phyloP scores from a whole-genome alignment of 2,888 invertebrate genomes.

The Leistus spinibarbis region DNA sequence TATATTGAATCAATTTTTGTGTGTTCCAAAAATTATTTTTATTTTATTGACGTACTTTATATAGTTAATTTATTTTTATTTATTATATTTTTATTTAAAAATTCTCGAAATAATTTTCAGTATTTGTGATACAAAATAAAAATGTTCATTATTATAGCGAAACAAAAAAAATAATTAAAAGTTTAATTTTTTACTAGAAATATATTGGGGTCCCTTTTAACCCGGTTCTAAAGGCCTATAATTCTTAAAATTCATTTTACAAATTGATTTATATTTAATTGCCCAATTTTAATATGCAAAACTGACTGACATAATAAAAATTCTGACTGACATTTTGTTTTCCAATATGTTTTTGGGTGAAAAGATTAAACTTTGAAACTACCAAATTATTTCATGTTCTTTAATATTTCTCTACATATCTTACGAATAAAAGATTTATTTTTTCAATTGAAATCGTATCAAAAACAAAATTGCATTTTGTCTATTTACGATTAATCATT shows the following conservation, averaged over 20 bases:
- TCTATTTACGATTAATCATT: conserved; percentile 1
- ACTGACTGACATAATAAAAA: background rate
- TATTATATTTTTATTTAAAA: background rate
- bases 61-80: background rate
- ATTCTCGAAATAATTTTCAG: background rate
- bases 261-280: too few relatives aligned
- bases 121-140: background rate
- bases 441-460: conserved; percentile 6
- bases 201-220: too few relatives aligned
- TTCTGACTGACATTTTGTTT: background rate
- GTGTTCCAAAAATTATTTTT: background rate
- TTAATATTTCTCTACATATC: conserved; percentile 26
- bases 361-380: background rate
- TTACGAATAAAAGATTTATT: conserved; percentile 22
- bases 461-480: conserved; percentile 12
- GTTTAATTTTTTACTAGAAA: background rate
- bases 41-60: background rate
- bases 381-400: conserved; percentile 9
- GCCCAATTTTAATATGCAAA: too few relatives aligned
- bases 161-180: background rate
- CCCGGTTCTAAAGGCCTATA: too few relatives aligned
- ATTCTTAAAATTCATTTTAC: too few relatives aligned
- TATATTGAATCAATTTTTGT: too few relatives aligned
- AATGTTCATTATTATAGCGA: background rate
- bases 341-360: background rate